Percentiles rank a stretch among this genome's conserved stretches.
phyloP scores from a whole-genome alignment of 2,797 vertebrate species.

The Sylvilagus floridanus region DNA sequence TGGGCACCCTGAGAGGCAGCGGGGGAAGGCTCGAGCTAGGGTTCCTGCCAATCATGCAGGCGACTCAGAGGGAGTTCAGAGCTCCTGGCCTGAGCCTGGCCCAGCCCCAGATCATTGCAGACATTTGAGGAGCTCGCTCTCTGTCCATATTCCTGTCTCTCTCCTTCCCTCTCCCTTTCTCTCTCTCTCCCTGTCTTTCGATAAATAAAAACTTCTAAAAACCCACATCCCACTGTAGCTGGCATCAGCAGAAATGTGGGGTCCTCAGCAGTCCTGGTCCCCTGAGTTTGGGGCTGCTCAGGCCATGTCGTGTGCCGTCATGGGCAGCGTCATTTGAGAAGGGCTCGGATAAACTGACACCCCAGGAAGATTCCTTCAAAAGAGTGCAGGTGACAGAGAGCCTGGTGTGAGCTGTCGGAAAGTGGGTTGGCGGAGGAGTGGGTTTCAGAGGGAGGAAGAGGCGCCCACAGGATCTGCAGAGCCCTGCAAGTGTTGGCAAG shows the following conservation, averaged over 20 bases:
- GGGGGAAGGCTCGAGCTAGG: no score
- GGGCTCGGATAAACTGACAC: background rate
- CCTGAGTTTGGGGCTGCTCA: background rate
- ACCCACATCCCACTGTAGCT: background rate
- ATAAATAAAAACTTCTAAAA: background rate
- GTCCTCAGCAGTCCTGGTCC: background rate
- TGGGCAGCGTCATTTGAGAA: constrained; percentile 3
- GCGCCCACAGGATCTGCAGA: background rate
- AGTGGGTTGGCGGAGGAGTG: no score
- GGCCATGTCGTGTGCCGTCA: background rate
- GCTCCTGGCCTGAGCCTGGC: no score
- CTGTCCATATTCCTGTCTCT: no score
- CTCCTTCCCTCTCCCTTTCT: no score
- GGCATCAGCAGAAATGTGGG: background rate
- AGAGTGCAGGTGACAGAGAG: background rate
- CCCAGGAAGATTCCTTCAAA: background rate
- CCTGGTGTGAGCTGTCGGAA: background rate
- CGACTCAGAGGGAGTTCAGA: no score
- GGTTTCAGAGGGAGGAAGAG: background rate
- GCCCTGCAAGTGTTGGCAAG: background rate
- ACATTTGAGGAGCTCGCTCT: no score
- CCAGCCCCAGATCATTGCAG: no score
- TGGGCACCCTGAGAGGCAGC: no score
- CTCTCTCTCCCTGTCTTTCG: no score
- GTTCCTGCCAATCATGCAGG: no score